These are phyloP conservation scores for Heteropelma amictum DNA, from an alignment of 2,888 invertebrate species.

Conservation along the genomic window DNA sequence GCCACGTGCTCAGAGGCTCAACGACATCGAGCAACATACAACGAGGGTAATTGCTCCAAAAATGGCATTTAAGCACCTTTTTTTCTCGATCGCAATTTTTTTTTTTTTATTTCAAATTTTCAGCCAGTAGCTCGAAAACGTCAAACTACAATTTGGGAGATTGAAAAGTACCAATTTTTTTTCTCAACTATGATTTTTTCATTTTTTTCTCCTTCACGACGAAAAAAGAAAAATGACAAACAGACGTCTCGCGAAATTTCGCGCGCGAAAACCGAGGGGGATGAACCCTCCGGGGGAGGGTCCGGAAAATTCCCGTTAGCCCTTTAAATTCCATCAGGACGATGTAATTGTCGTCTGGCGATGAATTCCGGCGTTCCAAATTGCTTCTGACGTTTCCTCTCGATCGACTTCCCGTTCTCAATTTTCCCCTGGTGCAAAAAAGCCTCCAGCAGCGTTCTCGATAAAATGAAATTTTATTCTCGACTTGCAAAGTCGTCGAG, in stretches of 20 bases:
- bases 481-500: no score
- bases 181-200: no score
- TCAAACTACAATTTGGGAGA: no score
- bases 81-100: no score
- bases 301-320: slow-evolving; percentile 53
- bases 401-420: neutral
- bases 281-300: slow-evolving; percentile 42
- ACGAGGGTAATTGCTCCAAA: slow-evolving; percentile 66
- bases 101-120: no score
- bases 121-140: no score
- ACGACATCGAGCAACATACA: slow-evolving; percentile 74
- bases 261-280: neutral
- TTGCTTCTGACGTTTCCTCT: slow-evolving; percentile 43
- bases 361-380: slow-evolving; percentile 48
- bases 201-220: no score
- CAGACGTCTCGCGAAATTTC: no score
- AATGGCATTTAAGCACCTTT: neutral
- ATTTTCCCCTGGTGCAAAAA: no score
- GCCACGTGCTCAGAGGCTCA: slow-evolving; percentile 75
- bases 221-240: neutral
- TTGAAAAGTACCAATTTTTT: no score
- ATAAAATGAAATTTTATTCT: no score
- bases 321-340: slow-evolving; percentile 47
- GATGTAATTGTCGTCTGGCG: slow-evolving; percentile 44
- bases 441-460: no score